These are phyloP conservation scores for Polydrusus pterygomalis DNA, from an alignment of 2,888 invertebrate species.

Conservation along the genomic window DNA sequence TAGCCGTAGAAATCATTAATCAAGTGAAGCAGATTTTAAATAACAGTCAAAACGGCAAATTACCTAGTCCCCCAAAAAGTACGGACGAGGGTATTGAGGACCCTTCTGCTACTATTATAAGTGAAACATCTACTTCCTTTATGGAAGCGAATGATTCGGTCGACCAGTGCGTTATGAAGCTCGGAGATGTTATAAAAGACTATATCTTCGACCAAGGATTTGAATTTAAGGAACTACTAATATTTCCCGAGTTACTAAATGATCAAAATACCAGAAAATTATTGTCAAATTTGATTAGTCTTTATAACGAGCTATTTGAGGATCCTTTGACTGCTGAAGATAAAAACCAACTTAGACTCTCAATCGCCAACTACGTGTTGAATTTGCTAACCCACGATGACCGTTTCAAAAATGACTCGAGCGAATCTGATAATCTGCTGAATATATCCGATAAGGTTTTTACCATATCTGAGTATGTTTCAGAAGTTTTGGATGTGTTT, in stretches of 20 bases:
- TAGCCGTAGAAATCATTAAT: constrained; percentile 22
- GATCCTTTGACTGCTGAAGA: constrained; percentile 60
- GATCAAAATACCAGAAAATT: constrained; percentile 65
- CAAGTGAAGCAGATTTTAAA: constrained; percentile 36
- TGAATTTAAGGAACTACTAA: constrained; percentile 65
- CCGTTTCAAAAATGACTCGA: constrained; percentile 57
- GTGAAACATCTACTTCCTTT: background rate
- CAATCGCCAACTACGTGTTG: constrained; percentile 60
- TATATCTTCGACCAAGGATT: constrained; percentile 66
- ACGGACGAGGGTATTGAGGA: constrained; percentile 63
- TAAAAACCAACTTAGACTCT: constrained; percentile 64
- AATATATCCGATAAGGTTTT: constrained; percentile 66
- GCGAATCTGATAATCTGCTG: constrained; percentile 52
- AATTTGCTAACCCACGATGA: constrained; percentile 62
- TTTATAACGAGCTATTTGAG: constrained; percentile 63
- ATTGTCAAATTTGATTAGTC: constrained; percentile 59
- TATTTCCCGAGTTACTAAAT: constrained; percentile 67
- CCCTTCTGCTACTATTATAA: constrained; percentile 47
- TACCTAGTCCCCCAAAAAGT: constrained; percentile 5
- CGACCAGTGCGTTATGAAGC: constrained; percentile 55
- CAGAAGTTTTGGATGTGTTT: constrained; percentile 67
- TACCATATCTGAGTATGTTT: constrained; percentile 67
- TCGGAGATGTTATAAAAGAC: constrained; percentile 63
- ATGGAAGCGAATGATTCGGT: constrained; percentile 14
- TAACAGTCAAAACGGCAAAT: background rate